A percentile compares a stretch with the other conserved stretches of the same genome.
Conservation (phyloP, 2,797 vertebrate genomes). For the Hyperoplus immaculatus region DNA sequence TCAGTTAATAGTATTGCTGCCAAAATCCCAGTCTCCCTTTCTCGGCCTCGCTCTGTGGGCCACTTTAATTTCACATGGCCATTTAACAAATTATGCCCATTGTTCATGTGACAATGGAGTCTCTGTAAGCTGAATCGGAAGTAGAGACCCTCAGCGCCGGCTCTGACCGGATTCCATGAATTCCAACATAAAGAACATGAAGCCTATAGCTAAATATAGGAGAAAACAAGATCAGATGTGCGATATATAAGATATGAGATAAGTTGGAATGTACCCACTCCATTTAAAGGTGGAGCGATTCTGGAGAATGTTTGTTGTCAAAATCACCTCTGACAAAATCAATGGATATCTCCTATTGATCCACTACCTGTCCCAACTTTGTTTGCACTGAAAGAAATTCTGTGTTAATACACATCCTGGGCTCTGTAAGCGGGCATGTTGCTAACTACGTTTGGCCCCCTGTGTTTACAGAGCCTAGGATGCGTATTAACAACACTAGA, state of each 20-base stretch:
- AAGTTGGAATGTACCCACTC: not conserved
- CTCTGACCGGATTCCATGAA: conserved; percentile 63
- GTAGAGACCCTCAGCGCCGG: conserved; percentile 37
- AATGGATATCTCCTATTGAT: too few relatives aligned
- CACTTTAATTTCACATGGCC: conserved; percentile 68
- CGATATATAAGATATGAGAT: not conserved
- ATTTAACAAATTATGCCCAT: conserved; percentile 66
- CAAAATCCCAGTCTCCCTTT: conserved; percentile 19
- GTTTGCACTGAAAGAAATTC: too few relatives aligned
- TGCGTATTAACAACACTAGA: too few relatives aligned
- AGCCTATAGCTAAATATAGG: conserved; percentile 19
- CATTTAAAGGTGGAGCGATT: too few relatives aligned
- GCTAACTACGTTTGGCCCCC: too few relatives aligned
- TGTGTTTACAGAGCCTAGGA: too few relatives aligned
- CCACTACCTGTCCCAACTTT: too few relatives aligned
- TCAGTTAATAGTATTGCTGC: conserved; percentile 20
- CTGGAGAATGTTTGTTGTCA: too few relatives aligned
- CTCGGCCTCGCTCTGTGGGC: conserved; percentile 32
- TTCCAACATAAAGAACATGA: conserved; percentile 56
- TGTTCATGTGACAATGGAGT: conserved; percentile 74
- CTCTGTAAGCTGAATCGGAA: conserved; percentile 65
- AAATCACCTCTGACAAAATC: too few relatives aligned
- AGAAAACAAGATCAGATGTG: not conserved
- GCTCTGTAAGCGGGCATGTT: too few relatives aligned
- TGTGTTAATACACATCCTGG: too few relatives aligned